Percentiles rank a stretch among this genome's conserved stretches.
These are phyloP conservation scores for Heliopora coerulea DNA, from an alignment of 92 coral and sea anemone genomes.

Conservation along the genomic window DNA sequence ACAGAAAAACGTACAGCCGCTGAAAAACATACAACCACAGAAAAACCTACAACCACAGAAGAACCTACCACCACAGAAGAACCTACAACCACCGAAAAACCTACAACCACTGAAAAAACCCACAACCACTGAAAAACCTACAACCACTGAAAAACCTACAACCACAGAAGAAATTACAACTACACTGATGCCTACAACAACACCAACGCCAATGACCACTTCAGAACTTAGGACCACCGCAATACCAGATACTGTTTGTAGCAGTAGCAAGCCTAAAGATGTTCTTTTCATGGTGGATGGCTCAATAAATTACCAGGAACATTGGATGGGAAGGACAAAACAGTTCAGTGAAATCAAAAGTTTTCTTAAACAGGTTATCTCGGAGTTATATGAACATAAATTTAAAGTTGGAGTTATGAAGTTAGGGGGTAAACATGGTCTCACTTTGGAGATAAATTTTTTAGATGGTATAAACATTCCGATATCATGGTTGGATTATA, in stretches of 20 bases:
- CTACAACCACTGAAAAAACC: background rate
- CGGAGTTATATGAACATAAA: slow-evolving; percentile 10
- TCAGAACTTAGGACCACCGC: background rate
- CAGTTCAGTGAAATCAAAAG: slow-evolving; percentile 6
- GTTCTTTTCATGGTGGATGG: slow-evolving; percentile 25
- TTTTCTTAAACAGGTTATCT: slow-evolving; percentile 10
- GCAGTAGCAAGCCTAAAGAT: slow-evolving; percentile 10
- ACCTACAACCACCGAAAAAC: too few species aligned
- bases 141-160: background rate
- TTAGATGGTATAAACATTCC: background rate
- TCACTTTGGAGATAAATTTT: slow-evolving; percentile 23
- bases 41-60: too few species aligned
- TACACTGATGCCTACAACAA: slow-evolving; percentile 3
- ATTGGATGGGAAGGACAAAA: background rate
- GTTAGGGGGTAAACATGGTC: slow-evolving; percentile 10
- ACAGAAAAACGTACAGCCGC: slow-evolving; percentile 24
- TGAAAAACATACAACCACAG: background rate
- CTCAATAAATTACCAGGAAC: slow-evolving; percentile 1
- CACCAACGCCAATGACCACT: background rate
- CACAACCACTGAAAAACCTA: background rate
- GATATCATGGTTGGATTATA: background rate
- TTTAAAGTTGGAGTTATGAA: slow-evolving; percentile 28
- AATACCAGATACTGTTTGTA: slow-evolving; percentile 13
- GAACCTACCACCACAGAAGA: too few species aligned
- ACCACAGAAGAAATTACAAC: slow-evolving; percentile 28